These are phyloP conservation scores for Leptinotarsa tumamoca DNA, from an alignment of 2,888 invertebrate species.

Conservation along the genomic window DNA sequence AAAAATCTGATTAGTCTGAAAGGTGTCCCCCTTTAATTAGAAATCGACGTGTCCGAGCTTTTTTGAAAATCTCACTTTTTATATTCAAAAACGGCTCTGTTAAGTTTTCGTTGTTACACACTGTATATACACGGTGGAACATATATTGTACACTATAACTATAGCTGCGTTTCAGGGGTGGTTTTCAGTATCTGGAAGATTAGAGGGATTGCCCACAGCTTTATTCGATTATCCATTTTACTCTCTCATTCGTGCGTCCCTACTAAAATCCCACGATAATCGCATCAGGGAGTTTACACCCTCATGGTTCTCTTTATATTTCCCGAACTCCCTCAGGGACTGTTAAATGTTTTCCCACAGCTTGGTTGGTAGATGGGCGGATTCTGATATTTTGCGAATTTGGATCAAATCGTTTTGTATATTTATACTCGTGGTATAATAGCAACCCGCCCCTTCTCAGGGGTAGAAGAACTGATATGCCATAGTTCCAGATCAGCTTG, in stretches of 20 bases:
- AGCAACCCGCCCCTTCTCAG: too few species aligned
- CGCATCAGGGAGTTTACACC: background rate
- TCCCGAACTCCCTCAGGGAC: background rate
- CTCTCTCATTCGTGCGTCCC: background rate
- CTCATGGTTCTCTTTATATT: background rate
- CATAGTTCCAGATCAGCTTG: too few species aligned
- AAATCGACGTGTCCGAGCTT: too few species aligned
- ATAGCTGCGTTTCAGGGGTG: background rate
- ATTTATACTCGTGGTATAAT: too few species aligned
- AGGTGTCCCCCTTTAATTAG: too few species aligned
- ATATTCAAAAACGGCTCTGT: too few species aligned
- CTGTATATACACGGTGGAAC: too few species aligned
- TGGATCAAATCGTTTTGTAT: background rate
- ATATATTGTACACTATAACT: background rate
- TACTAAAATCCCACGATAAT: background rate
- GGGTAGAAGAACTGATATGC: too few species aligned
- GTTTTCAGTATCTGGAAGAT: background rate
- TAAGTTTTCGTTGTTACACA: too few species aligned
- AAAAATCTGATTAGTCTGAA: too few species aligned
- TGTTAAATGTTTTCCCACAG: background rate
- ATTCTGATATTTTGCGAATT: background rate
- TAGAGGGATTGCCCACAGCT: background rate
- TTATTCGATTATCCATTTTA: background rate
- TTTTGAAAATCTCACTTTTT: too few species aligned
- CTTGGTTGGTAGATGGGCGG: background rate